phyloP scores from a whole-genome alignment of 2,888 invertebrate species.

The Eulithis testata region DNA sequence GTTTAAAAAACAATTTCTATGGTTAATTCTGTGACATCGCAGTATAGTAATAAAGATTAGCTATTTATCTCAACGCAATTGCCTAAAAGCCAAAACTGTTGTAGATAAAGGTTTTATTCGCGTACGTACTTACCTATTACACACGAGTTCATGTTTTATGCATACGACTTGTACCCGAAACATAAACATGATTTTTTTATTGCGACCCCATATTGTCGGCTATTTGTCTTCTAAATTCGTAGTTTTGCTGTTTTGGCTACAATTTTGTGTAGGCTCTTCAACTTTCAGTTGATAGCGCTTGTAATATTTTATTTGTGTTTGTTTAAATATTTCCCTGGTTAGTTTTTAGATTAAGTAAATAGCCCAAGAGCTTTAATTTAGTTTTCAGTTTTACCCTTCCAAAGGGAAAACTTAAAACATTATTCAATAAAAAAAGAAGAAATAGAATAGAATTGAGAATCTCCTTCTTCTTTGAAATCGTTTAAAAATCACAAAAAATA shows the following conservation, averaged over 20 bases:
- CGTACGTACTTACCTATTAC: conserved; percentile 29
- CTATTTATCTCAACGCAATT: conserved; percentile 6
- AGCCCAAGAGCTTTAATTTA: too few relatives aligned
- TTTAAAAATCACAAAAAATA: too few relatives aligned
- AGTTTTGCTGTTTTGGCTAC: conserved; percentile 25
- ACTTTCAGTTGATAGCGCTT: conserved; percentile 8
- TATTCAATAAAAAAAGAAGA: too few relatives aligned
- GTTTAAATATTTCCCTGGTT: too few relatives aligned
- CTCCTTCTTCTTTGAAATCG: too few relatives aligned
- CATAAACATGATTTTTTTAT: conserved; percentile 46
- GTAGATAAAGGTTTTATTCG: conserved; percentile 29
- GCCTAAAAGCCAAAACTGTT: conserved; percentile 19
- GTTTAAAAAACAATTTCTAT: too few relatives aligned
- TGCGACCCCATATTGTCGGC: conserved; percentile 40
- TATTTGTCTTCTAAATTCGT: conserved; percentile 36
- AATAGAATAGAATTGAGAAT: too few relatives aligned
- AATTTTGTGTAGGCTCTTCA: conserved; percentile 19
- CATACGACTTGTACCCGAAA: conserved; percentile 38
- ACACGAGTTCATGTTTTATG: conserved; percentile 38
- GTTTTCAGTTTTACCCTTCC: too few relatives aligned
- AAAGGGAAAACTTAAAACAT: too few relatives aligned
- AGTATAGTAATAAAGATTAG: conserved; percentile 8
- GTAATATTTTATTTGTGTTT: too few relatives aligned
- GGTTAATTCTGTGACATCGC: background rate
- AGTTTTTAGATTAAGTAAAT: too few relatives aligned